Base-by-base conservation (phyloP, 2,113 vertebrate genomes). In the Buteo buteo region DNA sequence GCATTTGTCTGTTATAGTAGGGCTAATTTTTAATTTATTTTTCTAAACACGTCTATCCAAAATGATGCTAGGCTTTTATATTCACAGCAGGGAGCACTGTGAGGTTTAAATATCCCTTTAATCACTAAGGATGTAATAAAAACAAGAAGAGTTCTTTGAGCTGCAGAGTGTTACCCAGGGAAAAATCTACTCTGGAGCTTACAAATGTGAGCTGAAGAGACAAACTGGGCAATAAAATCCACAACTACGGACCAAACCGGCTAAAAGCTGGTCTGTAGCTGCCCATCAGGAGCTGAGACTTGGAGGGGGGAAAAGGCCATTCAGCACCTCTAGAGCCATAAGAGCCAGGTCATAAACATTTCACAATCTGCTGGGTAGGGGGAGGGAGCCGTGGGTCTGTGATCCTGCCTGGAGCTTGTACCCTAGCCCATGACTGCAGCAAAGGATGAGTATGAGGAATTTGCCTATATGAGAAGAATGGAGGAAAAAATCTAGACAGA, bases 51-150 rank as follows among this genome's bases (percentile, higher is more conserved):
- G 50, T 96, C 95, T 96, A 69, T 94, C 94, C 19, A 38, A 83
- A 91, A 97, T 93, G 84, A 95, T 95, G 93, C n/a, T 80, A 42
- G 84, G 96, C 96, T 97, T 97, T 97, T 97, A 96, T 96, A 97
- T 96, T 96, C 97, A 97, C 96, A 93, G 97, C 97, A 78, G 97
- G 97, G 93, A 95, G 66, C 91, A 81, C 10, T 64, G 82, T 86
- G 93, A 88, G 96, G 89, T 93, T 97, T 96, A 96, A 97, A 97
- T 97, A 95, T 95, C 94, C 96, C 97, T 97, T 97, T 97, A 97
- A 97, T 96, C 96, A 97, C 95, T 88, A 97, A 97, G 97, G 97
- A 97, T 97, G 97, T 97, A 97, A 97, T 97, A 97, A 97, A 97
- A 97, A 64, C 96, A 93, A 94, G 94, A 62, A 94, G 82, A 91